These are phyloP conservation scores for Ecdyonurus torrentis DNA, from an alignment of 2,888 invertebrate genomes.

Conservation along the genomic window DNA sequence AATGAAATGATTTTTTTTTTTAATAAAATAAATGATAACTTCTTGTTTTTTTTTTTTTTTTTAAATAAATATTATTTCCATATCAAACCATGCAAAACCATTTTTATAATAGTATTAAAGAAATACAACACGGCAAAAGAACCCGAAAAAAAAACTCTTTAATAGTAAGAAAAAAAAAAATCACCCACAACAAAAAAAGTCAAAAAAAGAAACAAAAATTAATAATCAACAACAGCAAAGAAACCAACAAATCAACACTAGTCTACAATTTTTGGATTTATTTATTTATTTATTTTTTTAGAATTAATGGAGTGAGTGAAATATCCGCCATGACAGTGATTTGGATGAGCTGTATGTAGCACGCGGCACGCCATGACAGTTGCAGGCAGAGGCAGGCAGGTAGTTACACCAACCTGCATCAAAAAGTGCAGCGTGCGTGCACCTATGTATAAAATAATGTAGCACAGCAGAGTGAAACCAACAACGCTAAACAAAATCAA, in stretches of 20 bases:
- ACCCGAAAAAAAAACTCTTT: conserved; percentile 17
- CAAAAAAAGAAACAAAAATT: conserved; percentile 26
- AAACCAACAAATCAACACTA: conserved; percentile 12
- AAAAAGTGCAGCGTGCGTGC: no score
- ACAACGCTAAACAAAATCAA: no score
- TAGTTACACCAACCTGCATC: no score
- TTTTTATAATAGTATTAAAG: not conserved
- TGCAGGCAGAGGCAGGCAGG: no score
- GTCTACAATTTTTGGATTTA: conserved; percentile 14
- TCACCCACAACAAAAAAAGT: conserved; percentile 18
- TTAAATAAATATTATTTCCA: not conserved
- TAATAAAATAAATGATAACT: not conserved
- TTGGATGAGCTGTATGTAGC: no score
- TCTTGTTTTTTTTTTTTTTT: not conserved
- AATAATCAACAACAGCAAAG: conserved; percentile 24
- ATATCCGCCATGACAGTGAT: no score
- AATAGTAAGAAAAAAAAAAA: conserved; percentile 12
- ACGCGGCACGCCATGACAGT: no score
- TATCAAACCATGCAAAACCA: not conserved
- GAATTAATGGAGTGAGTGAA: no score
- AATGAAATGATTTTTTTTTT: not conserved
- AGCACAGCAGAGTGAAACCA: no score
- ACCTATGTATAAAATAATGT: no score
- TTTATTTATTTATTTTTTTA: no score
- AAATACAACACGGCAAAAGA: conserved; percentile 11